Evolutionary conservation across 2,113 vertebrate species (phyloP), one percentile per base, ranked within the genome.

Genomic region (Xiphophorus hellerii): DNA sequence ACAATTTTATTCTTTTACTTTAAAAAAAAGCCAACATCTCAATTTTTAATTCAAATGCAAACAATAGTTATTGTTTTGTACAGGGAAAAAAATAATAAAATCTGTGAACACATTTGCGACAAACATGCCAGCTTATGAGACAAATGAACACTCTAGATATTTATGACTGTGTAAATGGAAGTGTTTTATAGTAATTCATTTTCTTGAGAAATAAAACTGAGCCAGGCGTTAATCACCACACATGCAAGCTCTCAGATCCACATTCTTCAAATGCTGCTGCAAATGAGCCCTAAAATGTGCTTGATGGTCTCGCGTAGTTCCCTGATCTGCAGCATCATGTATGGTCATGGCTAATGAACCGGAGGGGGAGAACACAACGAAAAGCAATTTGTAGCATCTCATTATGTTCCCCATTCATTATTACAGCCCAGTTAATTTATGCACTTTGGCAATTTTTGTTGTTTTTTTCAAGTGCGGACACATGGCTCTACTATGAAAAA

Each of bases 241-340:
- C 68, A 69, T 70, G 72, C 67, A 48, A 77, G 68, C 81, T 74
- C 75, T 91, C 74, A 85, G 80, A 76, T 65, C 63, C 64, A 66
- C 85, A 85, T 91, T 89, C 81, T 76, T 88, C 69, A 80, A 80
- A 73, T 74, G 73, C 80, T 81, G 76, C 35, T 30, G 76, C 82
- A 92, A 91, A 92, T 91, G 90, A 90, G 84, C 87, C 91, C 73
- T 78, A 82, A 92, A 92, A 93, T 80, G 81, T 81, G 75, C 86
- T 83, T 75, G 72, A 88, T 60, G 48, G 76, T 82, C 80, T 78
- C 48, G 73, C 73, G 71, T 71, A 78, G 64, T 83, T 88, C 82
- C 89, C 83, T 85, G 80, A 74, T 88, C 68, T 82, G 80, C 82
- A 39, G 78, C 35, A 64, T 87, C 92, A 83, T 84, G 69, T 79